phyloP scores from a whole-genome alignment of 2,888 invertebrate genomes.

The Conops quadrifasciatus region DNA sequence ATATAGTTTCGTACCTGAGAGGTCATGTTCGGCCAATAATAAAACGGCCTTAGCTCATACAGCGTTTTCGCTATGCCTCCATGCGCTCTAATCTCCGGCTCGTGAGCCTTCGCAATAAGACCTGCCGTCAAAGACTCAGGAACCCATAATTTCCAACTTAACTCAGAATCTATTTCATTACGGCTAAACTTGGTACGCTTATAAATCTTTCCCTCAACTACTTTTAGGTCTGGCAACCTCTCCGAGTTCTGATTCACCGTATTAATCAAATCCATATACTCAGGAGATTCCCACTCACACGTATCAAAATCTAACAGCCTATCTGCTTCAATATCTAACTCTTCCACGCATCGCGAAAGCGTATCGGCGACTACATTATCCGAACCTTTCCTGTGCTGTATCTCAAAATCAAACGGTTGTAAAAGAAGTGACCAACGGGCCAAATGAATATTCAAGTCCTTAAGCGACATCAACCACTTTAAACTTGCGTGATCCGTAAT shows the following conservation, averaged over 20 bases:
- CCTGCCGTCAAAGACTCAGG: slow-evolving; percentile 1
- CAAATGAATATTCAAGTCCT: not conserved
- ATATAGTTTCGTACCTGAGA: slow-evolving; percentile 2
- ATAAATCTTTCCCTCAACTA: not conserved
- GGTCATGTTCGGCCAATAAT: slow-evolving; percentile 17
- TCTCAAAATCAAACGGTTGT: slow-evolving; percentile 18
- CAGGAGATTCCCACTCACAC: slow-evolving; percentile 20
- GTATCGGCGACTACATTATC: slow-evolving; percentile 18
- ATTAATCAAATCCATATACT: slow-evolving; percentile 11
- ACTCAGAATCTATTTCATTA: not conserved
- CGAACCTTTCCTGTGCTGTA: not conserved
- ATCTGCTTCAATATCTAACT: not conserved
- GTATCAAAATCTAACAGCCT: slow-evolving; percentile 7
- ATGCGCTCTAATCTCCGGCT: slow-evolving; percentile 15
- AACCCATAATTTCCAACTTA: slow-evolving; percentile 15
- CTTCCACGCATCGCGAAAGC: not conserved
- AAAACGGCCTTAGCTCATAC: not conserved
- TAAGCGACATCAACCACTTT: too few relatives aligned
- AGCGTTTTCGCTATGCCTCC: slow-evolving; percentile 38
- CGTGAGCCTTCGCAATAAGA: slow-evolving; percentile 29
- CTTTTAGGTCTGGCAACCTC: not conserved
- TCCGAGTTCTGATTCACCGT: slow-evolving; percentile 11
- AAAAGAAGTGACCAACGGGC: slow-evolving; percentile 12
- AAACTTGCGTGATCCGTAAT: too few relatives aligned
- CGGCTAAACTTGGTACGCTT: not conserved